A percentile compares a stretch with the other conserved stretches of the same genome.
Conservation (phyloP, 2,888 invertebrate genomes). For the Melangyna quadrimaculata region DNA sequence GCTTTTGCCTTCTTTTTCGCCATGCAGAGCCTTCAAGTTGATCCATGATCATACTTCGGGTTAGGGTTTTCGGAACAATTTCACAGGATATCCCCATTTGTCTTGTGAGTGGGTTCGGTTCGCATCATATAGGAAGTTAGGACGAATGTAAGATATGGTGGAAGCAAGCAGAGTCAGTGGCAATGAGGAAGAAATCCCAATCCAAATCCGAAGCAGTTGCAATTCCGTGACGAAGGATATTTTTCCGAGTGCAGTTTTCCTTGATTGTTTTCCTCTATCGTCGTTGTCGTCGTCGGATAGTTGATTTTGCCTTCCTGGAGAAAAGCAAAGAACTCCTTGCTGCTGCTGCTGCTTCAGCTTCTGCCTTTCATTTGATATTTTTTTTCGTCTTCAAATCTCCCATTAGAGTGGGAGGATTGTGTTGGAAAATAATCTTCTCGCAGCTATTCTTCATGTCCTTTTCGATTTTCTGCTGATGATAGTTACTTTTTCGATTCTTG, state of each 20-base stretch:
- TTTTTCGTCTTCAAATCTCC: constrained; percentile 14
- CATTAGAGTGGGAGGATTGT: constrained; percentile 8
- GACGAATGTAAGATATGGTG: neutral
- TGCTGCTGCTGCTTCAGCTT: constrained; percentile 10
- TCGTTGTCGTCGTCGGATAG: constrained; percentile 1
- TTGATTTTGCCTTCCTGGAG: constrained; percentile 38
- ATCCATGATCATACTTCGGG: constrained; percentile 33
- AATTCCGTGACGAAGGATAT: constrained; percentile 70
- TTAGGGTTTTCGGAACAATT: constrained; percentile 64
- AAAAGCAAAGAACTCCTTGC: constrained; percentile 8
- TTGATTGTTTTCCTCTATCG: constrained; percentile 69
- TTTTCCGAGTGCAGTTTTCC: constrained; percentile 69
- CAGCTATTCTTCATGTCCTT: constrained; percentile 70
- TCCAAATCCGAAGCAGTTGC: constrained; percentile 60
- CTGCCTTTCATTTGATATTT: constrained; percentile 19
- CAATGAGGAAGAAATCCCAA: constrained; percentile 35
- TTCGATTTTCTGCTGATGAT: constrained; percentile 72
- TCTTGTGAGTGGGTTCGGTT: constrained; percentile 31
- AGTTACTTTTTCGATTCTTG: constrained; percentile 71
- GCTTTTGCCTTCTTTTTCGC: neutral
- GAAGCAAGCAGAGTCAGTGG: neutral
- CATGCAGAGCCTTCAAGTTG: neutral
- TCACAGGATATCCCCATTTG: constrained; percentile 61
- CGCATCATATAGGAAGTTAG: constrained; percentile 5
- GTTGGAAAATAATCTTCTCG: constrained; percentile 66